Percentiles rank a stretch among this genome's conserved stretches.
These are phyloP conservation scores for Cherax quadricarinatus DNA, from an alignment of 1,140 invertebrate species.

Conservation along the genomic window DNA sequence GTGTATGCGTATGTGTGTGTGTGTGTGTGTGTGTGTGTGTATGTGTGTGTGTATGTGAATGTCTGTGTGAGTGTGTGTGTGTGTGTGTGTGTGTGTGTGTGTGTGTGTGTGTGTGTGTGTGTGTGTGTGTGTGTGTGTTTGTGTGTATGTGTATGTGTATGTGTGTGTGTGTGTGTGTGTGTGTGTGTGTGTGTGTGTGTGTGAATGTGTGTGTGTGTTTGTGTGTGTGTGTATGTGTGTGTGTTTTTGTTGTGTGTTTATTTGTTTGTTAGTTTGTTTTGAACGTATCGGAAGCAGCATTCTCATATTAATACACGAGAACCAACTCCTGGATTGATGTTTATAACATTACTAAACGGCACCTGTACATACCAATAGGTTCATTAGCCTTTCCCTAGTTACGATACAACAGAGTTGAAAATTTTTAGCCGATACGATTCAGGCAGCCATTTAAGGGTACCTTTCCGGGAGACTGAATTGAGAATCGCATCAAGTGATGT, in stretches of 20 bases:
- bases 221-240: slow-evolving; percentile 4
- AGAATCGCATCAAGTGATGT: too few relatives aligned
- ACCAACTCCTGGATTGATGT: too few relatives aligned
- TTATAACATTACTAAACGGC: too few relatives aligned
- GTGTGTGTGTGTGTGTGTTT: neutral
- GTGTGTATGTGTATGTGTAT: slow-evolving; percentile 38
- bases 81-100: neutral
- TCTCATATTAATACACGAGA: too few relatives aligned
- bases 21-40: slow-evolving; percentile 21
- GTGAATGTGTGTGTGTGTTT: neutral
- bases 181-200: slow-evolving; percentile 21
- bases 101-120: neutral
- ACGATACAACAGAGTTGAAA: too few relatives aligned
- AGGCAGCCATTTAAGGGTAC: too few relatives aligned
- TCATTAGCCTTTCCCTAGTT: too few relatives aligned
- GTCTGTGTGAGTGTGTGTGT: slow-evolving; percentile 5
- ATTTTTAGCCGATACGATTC: too few relatives aligned
- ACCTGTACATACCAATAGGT: too few relatives aligned
- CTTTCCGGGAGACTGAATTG: too few relatives aligned
- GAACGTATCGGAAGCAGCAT: too few relatives aligned
- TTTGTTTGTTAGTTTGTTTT: neutral
- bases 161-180: slow-evolving; percentile 41
- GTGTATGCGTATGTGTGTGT: slow-evolving; percentile 39
- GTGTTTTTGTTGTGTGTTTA: neutral
- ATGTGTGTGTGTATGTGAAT: neutral